These are phyloP conservation scores for Penaeus indicus DNA, from an alignment of 1,140 invertebrate genomes.

Conservation along the genomic window DNA sequence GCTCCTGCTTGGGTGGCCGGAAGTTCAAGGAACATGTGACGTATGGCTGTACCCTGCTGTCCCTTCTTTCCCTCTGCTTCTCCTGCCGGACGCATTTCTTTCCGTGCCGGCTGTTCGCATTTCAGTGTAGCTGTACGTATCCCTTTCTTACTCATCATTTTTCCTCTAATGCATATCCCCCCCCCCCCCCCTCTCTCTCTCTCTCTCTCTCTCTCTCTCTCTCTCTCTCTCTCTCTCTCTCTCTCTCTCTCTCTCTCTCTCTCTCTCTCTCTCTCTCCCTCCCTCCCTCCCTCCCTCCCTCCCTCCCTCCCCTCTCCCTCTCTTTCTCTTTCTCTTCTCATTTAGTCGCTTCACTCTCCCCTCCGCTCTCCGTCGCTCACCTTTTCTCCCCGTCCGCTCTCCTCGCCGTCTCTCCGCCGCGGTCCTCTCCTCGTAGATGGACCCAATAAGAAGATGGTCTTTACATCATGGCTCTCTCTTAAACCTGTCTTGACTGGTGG, in stretches of 20 bases:
- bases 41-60: too few relatives aligned
- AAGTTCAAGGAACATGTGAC: too few relatives aligned
- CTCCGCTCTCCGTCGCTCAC: background rate
- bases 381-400: background rate
- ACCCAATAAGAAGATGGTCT: background rate
- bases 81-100: too few relatives aligned
- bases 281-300: background rate
- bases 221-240: background rate
- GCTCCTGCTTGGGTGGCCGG: too few relatives aligned
- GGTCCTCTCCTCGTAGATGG: background rate
- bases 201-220: background rate
- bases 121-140: too few relatives aligned
- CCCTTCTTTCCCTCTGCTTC: too few relatives aligned
- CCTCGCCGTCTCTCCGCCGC: background rate
- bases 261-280: background rate
- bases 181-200: background rate
- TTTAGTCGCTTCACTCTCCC: too few relatives aligned
- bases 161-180: too few relatives aligned
- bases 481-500: background rate
- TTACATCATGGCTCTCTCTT: background rate
- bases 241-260: background rate
- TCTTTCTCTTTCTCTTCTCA: too few relatives aligned
- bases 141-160: too few relatives aligned
- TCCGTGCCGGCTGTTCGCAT: too few relatives aligned
- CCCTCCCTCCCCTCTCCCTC: background rate